Conservation (phyloP, 2,888 invertebrate genomes). For the Ashinkailepas kermadecensis region DNA sequence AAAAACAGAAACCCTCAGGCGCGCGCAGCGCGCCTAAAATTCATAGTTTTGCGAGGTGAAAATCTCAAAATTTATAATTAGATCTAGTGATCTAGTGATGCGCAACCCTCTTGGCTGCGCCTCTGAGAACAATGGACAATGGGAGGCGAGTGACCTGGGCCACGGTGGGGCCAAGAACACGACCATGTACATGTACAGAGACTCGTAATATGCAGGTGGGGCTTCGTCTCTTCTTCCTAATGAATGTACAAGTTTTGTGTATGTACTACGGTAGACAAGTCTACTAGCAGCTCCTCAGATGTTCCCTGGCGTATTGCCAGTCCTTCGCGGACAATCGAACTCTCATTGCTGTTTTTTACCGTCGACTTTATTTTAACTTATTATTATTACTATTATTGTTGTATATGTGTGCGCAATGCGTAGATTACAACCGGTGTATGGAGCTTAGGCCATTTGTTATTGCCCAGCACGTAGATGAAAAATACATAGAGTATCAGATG, state of each 20-base stretch:
- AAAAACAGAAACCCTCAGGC: too few species aligned
- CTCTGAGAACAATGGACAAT: background rate
- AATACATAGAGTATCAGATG: background rate
- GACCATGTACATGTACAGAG: background rate
- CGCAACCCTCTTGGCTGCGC: background rate
- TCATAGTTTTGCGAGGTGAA: too few species aligned
- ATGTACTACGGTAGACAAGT: background rate
- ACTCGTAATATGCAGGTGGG: too few species aligned
- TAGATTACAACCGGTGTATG: background rate
- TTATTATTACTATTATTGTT: background rate
- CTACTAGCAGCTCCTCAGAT: background rate
- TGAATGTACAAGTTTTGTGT: slow-evolving; percentile 16
- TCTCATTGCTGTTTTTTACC: background rate
- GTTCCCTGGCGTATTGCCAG: background rate
- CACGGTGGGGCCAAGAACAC: background rate
- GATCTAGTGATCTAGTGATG: too few species aligned
- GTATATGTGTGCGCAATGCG: background rate
- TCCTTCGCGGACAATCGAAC: background rate
- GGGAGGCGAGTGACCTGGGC: background rate
- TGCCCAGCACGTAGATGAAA: background rate
- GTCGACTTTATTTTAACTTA: slow-evolving; percentile 12
- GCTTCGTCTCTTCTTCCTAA: background rate
- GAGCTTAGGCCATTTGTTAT: slow-evolving; percentile 12
- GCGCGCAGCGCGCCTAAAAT: too few species aligned
- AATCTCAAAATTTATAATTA: too few species aligned